phyloP scores from a whole-genome alignment of 2,888 invertebrate genomes.

The Apotomis capreana region DNA sequence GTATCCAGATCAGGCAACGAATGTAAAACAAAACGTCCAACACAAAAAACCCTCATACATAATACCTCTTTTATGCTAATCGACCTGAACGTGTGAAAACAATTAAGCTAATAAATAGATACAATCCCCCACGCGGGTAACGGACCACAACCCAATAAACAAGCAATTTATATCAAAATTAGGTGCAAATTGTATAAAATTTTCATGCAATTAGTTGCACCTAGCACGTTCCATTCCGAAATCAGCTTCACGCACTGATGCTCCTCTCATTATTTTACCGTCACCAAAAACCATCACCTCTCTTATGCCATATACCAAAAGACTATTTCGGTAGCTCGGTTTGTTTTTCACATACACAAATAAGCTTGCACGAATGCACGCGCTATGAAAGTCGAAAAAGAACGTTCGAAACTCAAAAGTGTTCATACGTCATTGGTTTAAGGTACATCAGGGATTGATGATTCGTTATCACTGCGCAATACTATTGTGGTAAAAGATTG shows the following conservation, averaged over 20 bases:
- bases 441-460: background rate
- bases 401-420: conserved; percentile 9
- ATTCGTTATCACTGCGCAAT: conserved; percentile 9
- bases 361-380: conserved; percentile 39
- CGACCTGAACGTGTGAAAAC: conserved; percentile 34
- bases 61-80: background rate
- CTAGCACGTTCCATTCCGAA: conserved; percentile 61
- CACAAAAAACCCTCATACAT: background rate
- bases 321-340: conserved; percentile 37
- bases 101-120: conserved; percentile 30
- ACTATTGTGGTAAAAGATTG: conserved; percentile 49
- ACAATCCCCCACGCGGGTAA: conserved; percentile 26
- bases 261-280: conserved; percentile 41
- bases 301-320: conserved; percentile 22
- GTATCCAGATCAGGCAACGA: background rate
- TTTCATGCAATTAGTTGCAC: conserved; percentile 44
- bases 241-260: conserved; percentile 58
- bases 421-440: background rate
- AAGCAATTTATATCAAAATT: conserved; percentile 51
- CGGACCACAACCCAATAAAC: conserved; percentile 49
- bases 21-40: background rate
- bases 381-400: conserved; percentile 15
- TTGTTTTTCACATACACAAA: background rate
- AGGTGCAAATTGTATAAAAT: conserved; percentile 60
- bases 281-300: conserved; percentile 23